Conservation (phyloP, 2,888 invertebrate species). For the Chalcosyrphus nemorum region DNA sequence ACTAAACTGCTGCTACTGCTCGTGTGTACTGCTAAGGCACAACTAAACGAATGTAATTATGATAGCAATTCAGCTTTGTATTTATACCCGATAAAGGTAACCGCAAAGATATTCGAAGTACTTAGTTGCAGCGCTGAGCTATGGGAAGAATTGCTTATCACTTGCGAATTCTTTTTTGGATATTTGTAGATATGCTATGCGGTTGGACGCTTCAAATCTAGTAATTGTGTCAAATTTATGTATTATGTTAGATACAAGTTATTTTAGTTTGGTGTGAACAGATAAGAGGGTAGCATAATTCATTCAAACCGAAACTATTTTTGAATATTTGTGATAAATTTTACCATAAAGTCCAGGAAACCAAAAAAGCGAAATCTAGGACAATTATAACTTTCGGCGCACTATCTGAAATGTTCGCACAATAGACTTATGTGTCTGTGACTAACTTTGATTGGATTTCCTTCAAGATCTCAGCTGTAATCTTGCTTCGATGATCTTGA, state of each 20-base stretch:
- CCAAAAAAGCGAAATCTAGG: no score
- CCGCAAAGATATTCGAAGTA: constrained; percentile 9
- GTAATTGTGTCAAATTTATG: background rate
- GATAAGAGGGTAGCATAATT: background rate
- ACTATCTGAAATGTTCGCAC: no score
- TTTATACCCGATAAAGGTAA: constrained; percentile 40
- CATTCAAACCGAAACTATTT: no score
- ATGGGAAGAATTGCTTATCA: constrained; percentile 16
- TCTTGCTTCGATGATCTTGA: no score
- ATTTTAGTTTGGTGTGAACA: background rate
- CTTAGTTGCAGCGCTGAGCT: background rate
- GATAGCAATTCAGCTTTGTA: background rate
- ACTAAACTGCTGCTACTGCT: background rate
- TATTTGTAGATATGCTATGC: background rate
- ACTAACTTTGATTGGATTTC: no score
- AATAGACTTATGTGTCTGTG: no score
- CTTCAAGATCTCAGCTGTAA: no score
- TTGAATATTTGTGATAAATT: no score
- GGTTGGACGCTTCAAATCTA: background rate
- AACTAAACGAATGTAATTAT: constrained; percentile 26
- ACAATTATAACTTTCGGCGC: no score
- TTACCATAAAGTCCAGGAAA: no score
- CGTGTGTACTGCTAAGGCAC: background rate
- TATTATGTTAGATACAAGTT: background rate
- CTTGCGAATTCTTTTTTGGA: background rate